Conservation (phyloP, 37 sponge, comb jelly and placozoan species). For the Bolinopsis microptera region DNA sequence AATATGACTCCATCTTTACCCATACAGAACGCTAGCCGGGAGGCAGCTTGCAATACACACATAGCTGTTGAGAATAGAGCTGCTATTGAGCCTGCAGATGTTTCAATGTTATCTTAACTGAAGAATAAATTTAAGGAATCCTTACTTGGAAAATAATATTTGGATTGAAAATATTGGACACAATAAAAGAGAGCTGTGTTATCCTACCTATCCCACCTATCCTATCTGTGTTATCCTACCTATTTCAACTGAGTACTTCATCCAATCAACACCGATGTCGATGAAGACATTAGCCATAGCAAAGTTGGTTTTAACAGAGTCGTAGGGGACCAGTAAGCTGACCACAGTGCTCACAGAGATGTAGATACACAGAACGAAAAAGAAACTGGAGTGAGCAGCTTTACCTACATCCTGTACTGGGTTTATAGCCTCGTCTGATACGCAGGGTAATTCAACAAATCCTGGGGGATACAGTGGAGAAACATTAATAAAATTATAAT, state of each 20-base stretch:
- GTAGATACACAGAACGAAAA: conserved; percentile 8
- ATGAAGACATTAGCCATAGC: conserved; percentile 15
- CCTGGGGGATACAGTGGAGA: too few relatives aligned
- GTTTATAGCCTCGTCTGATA: background rate
- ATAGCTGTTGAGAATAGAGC: conserved; percentile 14
- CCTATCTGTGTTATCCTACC: background rate
- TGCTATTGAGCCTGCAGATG: background rate
- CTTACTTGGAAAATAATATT: too few relatives aligned
- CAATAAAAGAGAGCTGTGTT: too few relatives aligned
- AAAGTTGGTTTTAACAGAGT: conserved; percentile 5
- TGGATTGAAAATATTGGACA: too few relatives aligned
- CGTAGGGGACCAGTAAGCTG: background rate
- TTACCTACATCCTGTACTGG: background rate
- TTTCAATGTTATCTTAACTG: background rate
- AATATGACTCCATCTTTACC: conserved; percentile 15
- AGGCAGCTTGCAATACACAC: background rate
- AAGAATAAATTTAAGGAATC: background rate
- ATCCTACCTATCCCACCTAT: background rate
- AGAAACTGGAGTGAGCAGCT: background rate
- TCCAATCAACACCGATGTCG: background rate
- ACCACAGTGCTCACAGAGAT: conserved; percentile 1
- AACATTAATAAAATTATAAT: too few relatives aligned
- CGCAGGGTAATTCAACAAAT: background rate
- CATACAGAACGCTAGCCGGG: background rate
- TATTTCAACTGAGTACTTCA: conserved; percentile 1